Base-by-base conservation (phyloP, 2,113 vertebrate genomes). In the Cacatua alba region DNA sequence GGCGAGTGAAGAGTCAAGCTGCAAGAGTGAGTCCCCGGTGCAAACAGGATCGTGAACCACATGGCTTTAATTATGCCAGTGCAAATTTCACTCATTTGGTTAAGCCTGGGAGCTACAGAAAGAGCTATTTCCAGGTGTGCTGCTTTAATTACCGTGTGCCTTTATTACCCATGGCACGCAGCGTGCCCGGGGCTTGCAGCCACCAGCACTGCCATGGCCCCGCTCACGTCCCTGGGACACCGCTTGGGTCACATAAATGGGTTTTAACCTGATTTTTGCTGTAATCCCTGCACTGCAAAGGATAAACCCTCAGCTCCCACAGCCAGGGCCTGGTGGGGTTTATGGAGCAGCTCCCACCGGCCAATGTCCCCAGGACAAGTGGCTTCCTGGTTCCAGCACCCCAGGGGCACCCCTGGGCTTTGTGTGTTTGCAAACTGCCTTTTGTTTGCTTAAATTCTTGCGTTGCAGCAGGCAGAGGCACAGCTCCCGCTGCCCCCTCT, bases 101-200 rank as follows among this genome's bases (percentile, higher is more conserved):
- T 94, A 92, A 94, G 88, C 94, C 96, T 95, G 90, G 85, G 59
- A 96, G 90, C 94, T 94, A 95, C 88, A 94, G 82, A 94, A 92
- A 83, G 79, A 92, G 71, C 90, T 57, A 2, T 92, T 95, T 90
- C 88, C 94, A 94, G 86, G 85, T 69, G 71, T 6, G 31, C 71
- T 39, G 44, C 17, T 85, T 76, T 76, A 93, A 92, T 95, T 82
- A 77, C 28, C 13, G 1, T 2, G 0, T 41, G 65, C 31, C 84
- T 84, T 82, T 11, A 23, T 86, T 52, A 82, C 20, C 39, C 63
- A 35, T n/a, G 5, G 1, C 28, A 26, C 3, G 0, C 68, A 24
- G 81, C 8, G 1, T 1, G 79, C 69, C 48, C 1, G 2, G 60
- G 46, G 17, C 44, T 52, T 53, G 19, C 39, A 83, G 81, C 57